Conservation (phyloP, 2,113 vertebrate genomes). For the Hymenochirus boettgeri region DNA sequence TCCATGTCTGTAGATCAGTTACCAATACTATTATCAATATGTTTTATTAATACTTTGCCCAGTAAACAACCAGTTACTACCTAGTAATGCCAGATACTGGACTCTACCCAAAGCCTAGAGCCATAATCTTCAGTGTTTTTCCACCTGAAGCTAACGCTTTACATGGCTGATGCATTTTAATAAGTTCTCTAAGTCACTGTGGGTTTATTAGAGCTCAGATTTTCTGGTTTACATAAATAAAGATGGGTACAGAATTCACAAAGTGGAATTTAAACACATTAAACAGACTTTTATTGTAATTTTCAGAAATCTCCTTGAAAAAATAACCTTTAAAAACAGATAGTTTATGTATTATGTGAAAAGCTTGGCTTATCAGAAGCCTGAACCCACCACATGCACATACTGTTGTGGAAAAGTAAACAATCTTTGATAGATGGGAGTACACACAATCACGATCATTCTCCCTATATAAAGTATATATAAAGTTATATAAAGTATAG, state of each 20-base stretch:
- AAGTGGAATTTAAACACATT: neutral
- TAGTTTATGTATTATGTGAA: neutral
- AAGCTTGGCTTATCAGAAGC: too few relatives aligned
- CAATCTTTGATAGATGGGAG: too few relatives aligned
- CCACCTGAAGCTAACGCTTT: neutral
- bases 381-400: too few relatives aligned
- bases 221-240: constrained; percentile 10
- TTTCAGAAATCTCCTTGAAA: neutral
- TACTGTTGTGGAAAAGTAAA: too few relatives aligned
- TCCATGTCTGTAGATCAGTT: neutral
- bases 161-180: neutral
- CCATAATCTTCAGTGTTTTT: neutral
- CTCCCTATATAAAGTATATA: too few relatives aligned
- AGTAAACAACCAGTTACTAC: neutral
- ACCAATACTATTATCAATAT: neutral
- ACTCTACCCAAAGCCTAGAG: neutral
- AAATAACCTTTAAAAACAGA: neutral
- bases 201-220: neutral
- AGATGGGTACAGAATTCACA: constrained; percentile 24
- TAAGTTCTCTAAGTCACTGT: neutral
- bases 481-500: too few relatives aligned
- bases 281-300: neutral
- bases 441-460: too few relatives aligned
- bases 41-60: neutral
- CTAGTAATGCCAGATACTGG: neutral